Percentiles rank a stretch among this genome's conserved stretches.
These are phyloP conservation scores for Folsomia candida DNA, from an alignment of 2,888 invertebrate species.

Conservation along the genomic window DNA sequence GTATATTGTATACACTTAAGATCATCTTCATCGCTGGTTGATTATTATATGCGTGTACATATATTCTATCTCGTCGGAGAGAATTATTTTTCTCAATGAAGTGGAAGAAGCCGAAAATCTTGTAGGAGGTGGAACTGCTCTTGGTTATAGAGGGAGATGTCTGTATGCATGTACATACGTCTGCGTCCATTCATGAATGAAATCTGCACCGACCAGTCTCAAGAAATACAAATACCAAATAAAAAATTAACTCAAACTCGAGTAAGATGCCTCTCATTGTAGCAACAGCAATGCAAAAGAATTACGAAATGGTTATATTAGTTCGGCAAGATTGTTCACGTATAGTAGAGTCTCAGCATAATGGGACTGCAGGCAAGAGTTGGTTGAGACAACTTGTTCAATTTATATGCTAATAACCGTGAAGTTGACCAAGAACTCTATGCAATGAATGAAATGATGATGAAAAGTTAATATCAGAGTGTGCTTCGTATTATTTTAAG, in stretches of 20 bases:
- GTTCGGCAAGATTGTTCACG: no score
- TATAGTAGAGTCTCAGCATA: no score
- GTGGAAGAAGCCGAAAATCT: conserved; percentile 12
- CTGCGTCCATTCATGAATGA: conserved; percentile 36
- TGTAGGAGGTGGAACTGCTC: conserved; percentile 4
- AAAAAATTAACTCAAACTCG: not conserved
- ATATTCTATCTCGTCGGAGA: no score
- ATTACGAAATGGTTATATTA: no score
- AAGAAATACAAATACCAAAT: conserved; percentile 5
- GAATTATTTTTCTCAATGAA: not conserved
- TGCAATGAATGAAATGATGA: not conserved
- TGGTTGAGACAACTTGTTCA: conserved; percentile 30
- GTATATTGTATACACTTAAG: not conserved
- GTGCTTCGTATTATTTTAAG: not conserved
- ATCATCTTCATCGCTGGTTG: not conserved
- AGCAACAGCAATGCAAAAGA: no score
- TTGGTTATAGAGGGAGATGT: not conserved
- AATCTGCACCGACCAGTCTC: conserved; percentile 36
- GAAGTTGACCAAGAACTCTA: conserved; percentile 29
- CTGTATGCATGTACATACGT: conserved; percentile 3
- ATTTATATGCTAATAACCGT: conserved; percentile 36
- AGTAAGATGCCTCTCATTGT: not conserved
- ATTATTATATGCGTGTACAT: no score
- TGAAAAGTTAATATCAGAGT: conserved; percentile 15
- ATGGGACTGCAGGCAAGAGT: not conserved